Base-by-base conservation (phyloP, 1,140 invertebrate species). In the Triops cancriformis region DNA sequence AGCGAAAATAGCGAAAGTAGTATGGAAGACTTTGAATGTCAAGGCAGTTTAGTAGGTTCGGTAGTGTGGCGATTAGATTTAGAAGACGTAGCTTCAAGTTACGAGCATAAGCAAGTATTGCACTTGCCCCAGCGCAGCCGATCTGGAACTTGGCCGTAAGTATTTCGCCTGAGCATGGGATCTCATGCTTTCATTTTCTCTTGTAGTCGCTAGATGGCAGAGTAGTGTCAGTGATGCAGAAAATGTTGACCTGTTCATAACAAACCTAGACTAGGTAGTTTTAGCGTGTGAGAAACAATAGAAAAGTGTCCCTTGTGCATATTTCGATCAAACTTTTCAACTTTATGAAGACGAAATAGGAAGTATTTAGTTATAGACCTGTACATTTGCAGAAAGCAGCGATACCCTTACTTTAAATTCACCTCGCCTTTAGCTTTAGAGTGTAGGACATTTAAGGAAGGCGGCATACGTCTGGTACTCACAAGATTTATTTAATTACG, bases 111-210 rank as follows among this genome's bases (percentile, higher is more conserved):
- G 64, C 75, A 43, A 76, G 28, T 37, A 31, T 77, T 64, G 6
- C 41, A 73, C 7, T 27, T 43, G n/a, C 51, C 72, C 37, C 64
- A 26, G 23, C 72, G 77, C 28, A 74, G 27, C 12, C 26, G 77
- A 42, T 78, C 77, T 26, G 77, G 77, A 73, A 78, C 77, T 73
- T 78, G 77, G 77, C 77, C 77, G 77, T 78, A 74, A 78, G 77
- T 78, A 26, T 73, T 73, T 26, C 9, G 26, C 73, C 28, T 26
- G 43, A 37, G 7, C 5, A 74, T n/a, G n/a, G 27, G 31, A 76
- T 37, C 11, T 37, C 75, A 42, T 26, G 6, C 12, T 41, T 43
- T 74, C 18, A n/a, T 6, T n/a, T 7, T 12, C 12, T 27, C 41
- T 26, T 74, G 37, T 74, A 3, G 11, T 23, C 28, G 18, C 27